Percentiles rank a stretch among this genome's conserved stretches.
Conservation (phyloP, 2,888 invertebrate genomes). For the Embidobia sp. region DNA sequence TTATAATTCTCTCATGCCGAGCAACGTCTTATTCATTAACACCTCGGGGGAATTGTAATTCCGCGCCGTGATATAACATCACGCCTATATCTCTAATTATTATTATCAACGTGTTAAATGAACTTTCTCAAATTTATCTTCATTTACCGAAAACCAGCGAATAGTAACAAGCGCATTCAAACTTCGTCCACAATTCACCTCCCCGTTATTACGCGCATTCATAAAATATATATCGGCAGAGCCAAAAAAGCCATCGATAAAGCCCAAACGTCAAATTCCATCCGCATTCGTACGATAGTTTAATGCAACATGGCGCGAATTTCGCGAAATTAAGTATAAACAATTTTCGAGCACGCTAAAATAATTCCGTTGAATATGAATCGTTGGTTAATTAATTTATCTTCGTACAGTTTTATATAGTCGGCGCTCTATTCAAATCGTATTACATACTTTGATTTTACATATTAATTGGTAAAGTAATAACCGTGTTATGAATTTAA, state of each 20-base stretch:
- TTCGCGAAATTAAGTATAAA: slow-evolving; percentile 5
- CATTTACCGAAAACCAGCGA: slow-evolving; percentile 40
- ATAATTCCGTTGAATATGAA: neutral
- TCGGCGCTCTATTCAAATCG: neutral
- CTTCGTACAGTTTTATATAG: neutral
- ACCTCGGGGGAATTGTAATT: slow-evolving; percentile 30
- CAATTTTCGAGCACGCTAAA: neutral
- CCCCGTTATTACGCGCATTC: slow-evolving; percentile 19
- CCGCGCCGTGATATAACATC: slow-evolving; percentile 20
- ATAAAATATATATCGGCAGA: slow-evolving; percentile 33
- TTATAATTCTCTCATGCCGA: slow-evolving; percentile 11
- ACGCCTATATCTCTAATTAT: slow-evolving; percentile 40
- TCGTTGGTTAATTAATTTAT: slow-evolving; percentile 1
- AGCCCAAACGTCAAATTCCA: slow-evolving; percentile 5
- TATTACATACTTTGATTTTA: slow-evolving; percentile 5
- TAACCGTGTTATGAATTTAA: slow-evolving; percentile 14
- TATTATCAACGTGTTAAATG: slow-evolving; percentile 50
- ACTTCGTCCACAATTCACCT: slow-evolving; percentile 48
- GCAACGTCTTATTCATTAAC: slow-evolving; percentile 35
- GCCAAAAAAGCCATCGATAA: slow-evolving; percentile 36
- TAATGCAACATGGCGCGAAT: neutral
- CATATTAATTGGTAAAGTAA: slow-evolving; percentile 22
- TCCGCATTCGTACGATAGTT: neutral
- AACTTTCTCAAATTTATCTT: slow-evolving; percentile 60
- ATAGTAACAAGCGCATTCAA: slow-evolving; percentile 35